phyloP scores from a whole-genome alignment of 2,888 invertebrate genomes.

The Odontomyia ornata region DNA sequence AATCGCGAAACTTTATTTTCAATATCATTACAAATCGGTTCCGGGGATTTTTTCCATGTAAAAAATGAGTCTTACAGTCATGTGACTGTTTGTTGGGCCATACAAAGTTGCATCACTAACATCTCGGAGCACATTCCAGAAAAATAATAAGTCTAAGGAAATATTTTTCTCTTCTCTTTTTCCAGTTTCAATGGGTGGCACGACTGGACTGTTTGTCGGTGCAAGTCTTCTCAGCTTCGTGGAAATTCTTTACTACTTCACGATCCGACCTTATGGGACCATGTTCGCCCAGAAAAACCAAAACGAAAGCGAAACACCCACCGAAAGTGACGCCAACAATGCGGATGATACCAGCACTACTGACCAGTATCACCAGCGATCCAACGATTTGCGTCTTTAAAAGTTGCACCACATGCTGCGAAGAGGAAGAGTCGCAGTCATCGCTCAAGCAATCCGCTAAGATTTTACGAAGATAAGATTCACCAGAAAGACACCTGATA shows the following conservation, averaged over 20 bases:
- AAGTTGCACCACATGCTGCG: constrained; percentile 6
- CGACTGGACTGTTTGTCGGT: constrained; percentile 72
- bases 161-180: constrained; percentile 37
- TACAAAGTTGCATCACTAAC: too few species aligned
- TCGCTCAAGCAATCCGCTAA: background rate
- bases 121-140: too few species aligned
- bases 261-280: constrained; percentile 61
- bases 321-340: background rate
- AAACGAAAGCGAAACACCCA: constrained; percentile 35
- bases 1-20: too few species aligned
- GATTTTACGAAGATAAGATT: background rate
- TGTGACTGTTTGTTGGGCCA: too few species aligned
- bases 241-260: constrained; percentile 70
- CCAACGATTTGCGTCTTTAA: constrained; percentile 10
- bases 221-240: constrained; percentile 74
- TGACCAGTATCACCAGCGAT: constrained; percentile 1
- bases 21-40: too few species aligned
- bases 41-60: too few species aligned
- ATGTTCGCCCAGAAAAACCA: constrained; percentile 53
- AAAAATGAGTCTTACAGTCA: too few species aligned
- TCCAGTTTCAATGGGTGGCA: constrained; percentile 74
- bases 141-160: too few species aligned
- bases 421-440: constrained; percentile 17
- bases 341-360: background rate
- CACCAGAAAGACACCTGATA: background rate